Percentiles rank a stretch among this genome's conserved stretches.
Conservation (phyloP, 2,113 vertebrate species). For the Gobio gobio region DNA sequence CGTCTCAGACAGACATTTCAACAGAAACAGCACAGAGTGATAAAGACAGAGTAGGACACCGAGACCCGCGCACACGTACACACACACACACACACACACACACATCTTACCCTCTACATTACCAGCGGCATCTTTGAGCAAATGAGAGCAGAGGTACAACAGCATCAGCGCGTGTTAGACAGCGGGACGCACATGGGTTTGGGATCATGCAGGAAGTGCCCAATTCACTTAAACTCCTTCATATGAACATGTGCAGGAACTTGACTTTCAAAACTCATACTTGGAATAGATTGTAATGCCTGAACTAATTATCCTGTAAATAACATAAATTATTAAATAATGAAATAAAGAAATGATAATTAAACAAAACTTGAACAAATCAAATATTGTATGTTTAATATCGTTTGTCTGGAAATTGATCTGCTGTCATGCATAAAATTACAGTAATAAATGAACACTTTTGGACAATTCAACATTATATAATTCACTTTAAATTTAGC, state of each 20-base stretch:
- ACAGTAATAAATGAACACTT: background rate
- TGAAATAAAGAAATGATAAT: background rate
- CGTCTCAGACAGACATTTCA: background rate
- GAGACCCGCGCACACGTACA: constrained; percentile 26
- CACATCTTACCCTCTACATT: constrained; percentile 69
- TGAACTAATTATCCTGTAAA: background rate
- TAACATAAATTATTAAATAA: background rate
- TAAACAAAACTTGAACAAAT: background rate
- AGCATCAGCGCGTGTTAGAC: background rate
- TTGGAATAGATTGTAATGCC: background rate
- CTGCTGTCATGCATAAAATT: background rate
- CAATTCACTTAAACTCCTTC: background rate
- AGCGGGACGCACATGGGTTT: background rate
- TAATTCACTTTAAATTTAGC: background rate
- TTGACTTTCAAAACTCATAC: background rate
- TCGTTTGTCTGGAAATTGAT: background rate
- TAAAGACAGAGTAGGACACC: background rate
- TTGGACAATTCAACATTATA: background rate
- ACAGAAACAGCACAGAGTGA: background rate
- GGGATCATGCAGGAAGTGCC: background rate
- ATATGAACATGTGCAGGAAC: background rate
- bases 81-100: constrained; percentile 42
- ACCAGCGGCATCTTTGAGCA: constrained; percentile 65
- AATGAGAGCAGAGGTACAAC: constrained; percentile 36
- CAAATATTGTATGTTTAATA: background rate